phyloP scores from a whole-genome alignment of 2,797 vertebrate genomes.

The Acrocephalus scirpaceus region DNA sequence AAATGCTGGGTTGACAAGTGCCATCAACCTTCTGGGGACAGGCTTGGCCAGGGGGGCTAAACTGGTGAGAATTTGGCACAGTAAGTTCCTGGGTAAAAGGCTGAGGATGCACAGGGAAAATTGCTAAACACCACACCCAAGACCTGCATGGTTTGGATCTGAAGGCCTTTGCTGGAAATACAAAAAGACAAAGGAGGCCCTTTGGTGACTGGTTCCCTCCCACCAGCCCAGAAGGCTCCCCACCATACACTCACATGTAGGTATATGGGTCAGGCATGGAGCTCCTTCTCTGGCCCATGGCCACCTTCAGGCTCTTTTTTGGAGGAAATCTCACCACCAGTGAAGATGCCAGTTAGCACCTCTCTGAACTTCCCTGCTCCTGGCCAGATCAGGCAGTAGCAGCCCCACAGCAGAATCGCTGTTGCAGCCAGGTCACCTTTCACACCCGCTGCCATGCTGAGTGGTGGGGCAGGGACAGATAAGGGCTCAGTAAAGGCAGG shows the following conservation, averaged over 20 bases:
- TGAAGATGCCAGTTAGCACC: neutral
- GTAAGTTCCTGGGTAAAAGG: neutral
- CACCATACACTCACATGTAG: neutral
- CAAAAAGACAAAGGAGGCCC: neutral
- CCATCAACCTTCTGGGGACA: neutral
- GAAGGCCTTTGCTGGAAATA: neutral
- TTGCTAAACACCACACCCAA: neutral
- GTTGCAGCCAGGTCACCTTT: neutral
- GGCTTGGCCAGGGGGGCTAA: neutral
- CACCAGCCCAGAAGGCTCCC: neutral
- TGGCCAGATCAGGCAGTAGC: neutral
- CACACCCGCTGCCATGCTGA: neutral
- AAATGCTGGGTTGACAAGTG: neutral
- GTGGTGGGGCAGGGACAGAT: neutral
- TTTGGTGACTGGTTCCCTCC: neutral
- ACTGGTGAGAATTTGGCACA: neutral
- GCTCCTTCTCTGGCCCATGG: neutral
- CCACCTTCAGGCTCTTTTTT: neutral
- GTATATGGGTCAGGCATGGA: fast-evolving
- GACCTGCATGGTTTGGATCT: neutral
- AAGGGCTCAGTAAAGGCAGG: neutral
- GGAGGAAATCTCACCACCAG: neutral
- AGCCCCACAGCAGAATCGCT: neutral
- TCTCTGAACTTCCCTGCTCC: neutral
- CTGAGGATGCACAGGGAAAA: neutral